These are phyloP conservation scores for Pelosia muscerda DNA, from an alignment of 2,888 invertebrate genomes.

Conservation along the genomic window DNA sequence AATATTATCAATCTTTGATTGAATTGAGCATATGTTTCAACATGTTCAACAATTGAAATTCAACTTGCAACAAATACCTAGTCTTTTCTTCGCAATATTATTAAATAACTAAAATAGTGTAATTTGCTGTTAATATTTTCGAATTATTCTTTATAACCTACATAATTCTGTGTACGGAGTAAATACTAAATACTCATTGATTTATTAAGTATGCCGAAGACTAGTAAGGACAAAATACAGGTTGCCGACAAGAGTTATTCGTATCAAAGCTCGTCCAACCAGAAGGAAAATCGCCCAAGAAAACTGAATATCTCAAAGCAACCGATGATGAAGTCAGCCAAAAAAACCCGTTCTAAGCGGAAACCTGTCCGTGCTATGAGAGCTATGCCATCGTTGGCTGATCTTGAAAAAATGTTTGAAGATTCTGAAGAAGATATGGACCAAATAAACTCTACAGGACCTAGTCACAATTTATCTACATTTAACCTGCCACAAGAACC, in stretches of 20 bases:
- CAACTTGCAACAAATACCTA: no score
- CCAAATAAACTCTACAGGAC: no score
- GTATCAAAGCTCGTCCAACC: constrained; percentile 19
- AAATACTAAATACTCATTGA: not conserved
- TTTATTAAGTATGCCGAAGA: constrained; percentile 32
- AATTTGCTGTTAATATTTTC: not conserved
- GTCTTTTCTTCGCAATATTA: not conserved
- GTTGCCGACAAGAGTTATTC: constrained; percentile 9
- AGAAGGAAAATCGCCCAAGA: constrained; percentile 45
- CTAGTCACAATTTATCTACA: not conserved
- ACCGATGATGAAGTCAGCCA: constrained; percentile 22
- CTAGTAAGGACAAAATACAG: constrained; percentile 23
- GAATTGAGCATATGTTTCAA: no score
- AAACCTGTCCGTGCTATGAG: constrained; percentile 26
- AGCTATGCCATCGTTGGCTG: constrained; percentile 58
- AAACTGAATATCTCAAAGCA: constrained; percentile 35
- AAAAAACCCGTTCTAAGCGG: constrained; percentile 16
- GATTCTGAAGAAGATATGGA: constrained; percentile 53
- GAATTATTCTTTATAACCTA: not conserved
- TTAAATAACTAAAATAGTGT: no score
- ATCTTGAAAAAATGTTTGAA: constrained; percentile 60
- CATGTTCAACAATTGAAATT: no score
- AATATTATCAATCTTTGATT: no score
- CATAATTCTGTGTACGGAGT: not conserved
- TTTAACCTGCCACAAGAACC: not conserved